These are phyloP conservation scores for Bettongia penicillata DNA, from an alignment of 2,113 vertebrate genomes.

Conservation along the genomic window DNA sequence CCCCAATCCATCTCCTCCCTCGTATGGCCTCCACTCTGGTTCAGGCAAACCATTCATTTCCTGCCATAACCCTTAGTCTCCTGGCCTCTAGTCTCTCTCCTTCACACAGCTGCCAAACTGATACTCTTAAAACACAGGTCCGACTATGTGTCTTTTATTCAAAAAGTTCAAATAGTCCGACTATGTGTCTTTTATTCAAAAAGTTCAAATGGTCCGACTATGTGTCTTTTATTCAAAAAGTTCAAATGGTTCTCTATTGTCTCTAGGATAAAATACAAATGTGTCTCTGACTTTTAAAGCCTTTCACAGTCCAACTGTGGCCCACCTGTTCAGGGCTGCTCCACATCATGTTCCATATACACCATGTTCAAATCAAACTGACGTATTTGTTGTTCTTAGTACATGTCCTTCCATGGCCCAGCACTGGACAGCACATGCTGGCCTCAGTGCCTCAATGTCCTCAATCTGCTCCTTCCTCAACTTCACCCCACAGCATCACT, in stretches of 20 bases:
- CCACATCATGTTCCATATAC: neutral
- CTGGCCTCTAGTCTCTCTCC: neutral
- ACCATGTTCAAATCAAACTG: neutral
- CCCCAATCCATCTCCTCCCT: neutral
- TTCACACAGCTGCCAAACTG: neutral
- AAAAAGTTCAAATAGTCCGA: neutral
- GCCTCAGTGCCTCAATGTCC: neutral
- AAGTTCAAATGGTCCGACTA: neutral
- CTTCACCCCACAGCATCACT: neutral
- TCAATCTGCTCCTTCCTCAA: neutral
- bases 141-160: neutral
- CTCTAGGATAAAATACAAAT: neutral
- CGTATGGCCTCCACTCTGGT: neutral
- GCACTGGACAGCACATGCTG: neutral
- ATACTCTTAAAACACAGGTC: neutral
- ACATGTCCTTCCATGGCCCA: neutral
- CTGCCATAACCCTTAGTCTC: neutral
- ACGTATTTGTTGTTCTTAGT: neutral
- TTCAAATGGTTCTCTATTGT: neutral
- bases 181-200: neutral
- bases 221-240: neutral
- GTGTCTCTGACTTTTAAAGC: neutral
- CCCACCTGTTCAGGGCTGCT: neutral
- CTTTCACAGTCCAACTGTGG: neutral
- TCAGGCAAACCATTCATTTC: neutral